Percentiles rank a stretch among this genome's conserved stretches.
These are phyloP conservation scores for Ctenopoma multispine DNA, from an alignment of 2,797 vertebrate genomes.

Conservation along the genomic window DNA sequence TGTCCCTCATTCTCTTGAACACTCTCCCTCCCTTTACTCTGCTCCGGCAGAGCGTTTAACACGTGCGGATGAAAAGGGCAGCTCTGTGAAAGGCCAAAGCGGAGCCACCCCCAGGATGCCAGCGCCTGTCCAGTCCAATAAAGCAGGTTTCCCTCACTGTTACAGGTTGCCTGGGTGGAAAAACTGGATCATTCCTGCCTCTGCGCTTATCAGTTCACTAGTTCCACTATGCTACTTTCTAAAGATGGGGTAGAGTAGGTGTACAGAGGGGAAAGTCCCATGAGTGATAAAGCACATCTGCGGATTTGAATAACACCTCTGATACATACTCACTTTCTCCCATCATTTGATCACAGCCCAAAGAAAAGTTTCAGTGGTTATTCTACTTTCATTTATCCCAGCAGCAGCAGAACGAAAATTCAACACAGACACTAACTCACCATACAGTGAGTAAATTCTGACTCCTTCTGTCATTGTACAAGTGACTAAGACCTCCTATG, in stretches of 20 bases:
- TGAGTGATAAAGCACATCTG: constrained; percentile 41
- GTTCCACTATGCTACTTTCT: constrained; percentile 43
- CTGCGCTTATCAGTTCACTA: constrained; percentile 49
- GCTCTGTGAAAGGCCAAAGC: constrained; percentile 85
- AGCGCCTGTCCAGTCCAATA: constrained; percentile 90
- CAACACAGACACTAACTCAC: constrained; percentile 26
- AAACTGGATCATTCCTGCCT: constrained; percentile 69
- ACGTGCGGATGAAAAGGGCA: constrained; percentile 87
- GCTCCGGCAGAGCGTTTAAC: constrained; percentile 83
- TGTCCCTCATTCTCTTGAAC: constrained; percentile 59
- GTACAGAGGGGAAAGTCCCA: constrained; percentile 39
- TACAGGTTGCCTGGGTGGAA: constrained; percentile 66
- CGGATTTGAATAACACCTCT: constrained; percentile 54
- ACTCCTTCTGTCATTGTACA: constrained; percentile 29
- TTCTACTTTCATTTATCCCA: not conserved
- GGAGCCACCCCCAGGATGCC: constrained; percentile 85
- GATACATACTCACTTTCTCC: constrained; percentile 50
- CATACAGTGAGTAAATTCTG: constrained; percentile 33
- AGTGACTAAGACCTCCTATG: constrained; percentile 59
- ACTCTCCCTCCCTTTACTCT: constrained; percentile 68
- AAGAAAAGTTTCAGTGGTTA: constrained; percentile 30
- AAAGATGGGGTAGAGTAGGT: constrained; percentile 35
- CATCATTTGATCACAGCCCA: constrained; percentile 2
- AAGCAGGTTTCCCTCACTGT: constrained; percentile 82
- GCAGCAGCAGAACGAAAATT: constrained; percentile 25